Evolutionary conservation across 2,888 invertebrate species (phyloP).

Genomic region (Stenolophus ochropezus): DNA sequence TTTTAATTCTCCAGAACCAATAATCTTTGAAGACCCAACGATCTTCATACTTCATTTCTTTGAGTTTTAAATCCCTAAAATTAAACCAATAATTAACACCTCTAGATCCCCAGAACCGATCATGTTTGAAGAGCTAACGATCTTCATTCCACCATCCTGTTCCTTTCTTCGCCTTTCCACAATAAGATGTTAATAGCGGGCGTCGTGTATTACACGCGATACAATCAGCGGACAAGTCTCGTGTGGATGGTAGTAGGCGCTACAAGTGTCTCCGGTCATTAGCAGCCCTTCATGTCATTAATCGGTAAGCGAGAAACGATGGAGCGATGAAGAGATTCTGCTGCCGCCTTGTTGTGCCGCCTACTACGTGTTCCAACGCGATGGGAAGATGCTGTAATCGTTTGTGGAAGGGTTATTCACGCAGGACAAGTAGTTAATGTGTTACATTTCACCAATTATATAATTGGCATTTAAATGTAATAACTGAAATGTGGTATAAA

Average conservation of each 20-base stretch:
- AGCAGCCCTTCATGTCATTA: conserved; percentile 38
- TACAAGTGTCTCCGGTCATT: conserved; percentile 43
- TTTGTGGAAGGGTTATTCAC: neutral
- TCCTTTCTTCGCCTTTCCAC: neutral
- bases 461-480: too few relatives aligned
- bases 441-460: too few relatives aligned
- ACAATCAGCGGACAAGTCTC: neutral
- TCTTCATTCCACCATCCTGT: too few relatives aligned
- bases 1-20: too few relatives aligned
- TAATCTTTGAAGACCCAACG: too few relatives aligned
- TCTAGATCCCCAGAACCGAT: too few relatives aligned
- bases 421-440: too few relatives aligned
- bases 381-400: neutral
- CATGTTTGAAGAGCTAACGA: too few relatives aligned
- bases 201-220: neutral
- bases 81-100: too few relatives aligned
- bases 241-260: neutral
- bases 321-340: neutral
- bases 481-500: too few relatives aligned
- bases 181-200: conserved; percentile 2
- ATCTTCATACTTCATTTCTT: too few relatives aligned
- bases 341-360: neutral
- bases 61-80: too few relatives aligned
- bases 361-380: neutral
- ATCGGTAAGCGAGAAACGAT: conserved; percentile 10